Conservation (phyloP, 1,140 invertebrate species). For the Myzus persicae region DNA sequence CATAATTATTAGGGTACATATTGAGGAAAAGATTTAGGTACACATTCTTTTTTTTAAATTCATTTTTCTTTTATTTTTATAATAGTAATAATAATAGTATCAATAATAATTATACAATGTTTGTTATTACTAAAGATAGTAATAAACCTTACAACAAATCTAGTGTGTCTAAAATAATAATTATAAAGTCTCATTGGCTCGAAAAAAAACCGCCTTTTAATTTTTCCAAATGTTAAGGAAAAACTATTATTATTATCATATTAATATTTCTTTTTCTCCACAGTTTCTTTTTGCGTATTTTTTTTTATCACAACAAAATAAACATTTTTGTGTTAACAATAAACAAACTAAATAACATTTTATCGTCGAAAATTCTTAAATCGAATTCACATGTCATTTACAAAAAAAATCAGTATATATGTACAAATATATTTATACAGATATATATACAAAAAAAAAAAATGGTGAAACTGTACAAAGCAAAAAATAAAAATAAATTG, state of each 20-base stretch:
- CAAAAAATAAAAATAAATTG: constrained; percentile 52
- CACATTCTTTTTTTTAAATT: constrained; percentile 30
- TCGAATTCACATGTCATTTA: constrained; percentile 52
- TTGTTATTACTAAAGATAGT: constrained; percentile 56
- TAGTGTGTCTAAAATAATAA: constrained; percentile 57
- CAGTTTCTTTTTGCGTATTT: constrained; percentile 39
- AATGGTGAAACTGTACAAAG: constrained; percentile 55
- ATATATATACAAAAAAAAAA: constrained; percentile 54
- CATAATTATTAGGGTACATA: background rate
- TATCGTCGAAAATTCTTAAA: constrained; percentile 43
- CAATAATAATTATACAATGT: constrained; percentile 58
- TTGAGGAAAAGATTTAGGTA: background rate
- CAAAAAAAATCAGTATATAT: constrained; percentile 45
- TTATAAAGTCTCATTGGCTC: constrained; percentile 58
- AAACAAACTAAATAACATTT: constrained; percentile 59
- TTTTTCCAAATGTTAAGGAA: constrained; percentile 43
- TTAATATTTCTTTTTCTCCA: constrained; percentile 46
- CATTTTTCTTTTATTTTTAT: constrained; percentile 56
- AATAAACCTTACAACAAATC: constrained; percentile 58
- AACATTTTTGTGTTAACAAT: constrained; percentile 59
- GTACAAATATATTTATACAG: constrained; percentile 51
- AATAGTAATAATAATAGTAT: constrained; percentile 58
- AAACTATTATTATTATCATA: constrained; percentile 50
- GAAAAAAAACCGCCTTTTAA: constrained; percentile 53
- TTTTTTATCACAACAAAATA: constrained; percentile 58